Evolutionary conservation across 2,888 invertebrate species (phyloP).

Genomic region (Melinaea menophilus): DNA sequence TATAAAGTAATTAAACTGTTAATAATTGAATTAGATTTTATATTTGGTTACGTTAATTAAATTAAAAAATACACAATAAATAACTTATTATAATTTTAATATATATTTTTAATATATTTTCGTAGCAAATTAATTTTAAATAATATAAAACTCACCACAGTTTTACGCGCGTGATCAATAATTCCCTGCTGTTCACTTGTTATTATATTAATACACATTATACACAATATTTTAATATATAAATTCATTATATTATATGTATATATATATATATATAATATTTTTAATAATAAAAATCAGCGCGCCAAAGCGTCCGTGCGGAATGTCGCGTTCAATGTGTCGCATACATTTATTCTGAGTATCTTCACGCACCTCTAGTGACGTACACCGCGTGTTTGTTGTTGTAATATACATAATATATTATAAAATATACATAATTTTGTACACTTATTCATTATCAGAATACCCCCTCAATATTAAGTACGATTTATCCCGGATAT

Average conservation of each 20-base stretch:
- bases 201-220: slow-evolving; percentile 36
- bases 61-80: too few relatives aligned
- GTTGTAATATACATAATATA: too few relatives aligned
- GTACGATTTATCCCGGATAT: too few relatives aligned
- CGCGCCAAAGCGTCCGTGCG: slow-evolving; percentile 12
- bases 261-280: background rate
- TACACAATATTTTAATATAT: slow-evolving; percentile 19
- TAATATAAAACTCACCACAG: slow-evolving; percentile 44
- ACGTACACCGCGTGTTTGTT: background rate
- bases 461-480: too few relatives aligned
- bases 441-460: too few relatives aligned
- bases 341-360: slow-evolving; percentile 13
- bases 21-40: too few relatives aligned
- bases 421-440: too few relatives aligned
- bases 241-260: slow-evolving; percentile 6
- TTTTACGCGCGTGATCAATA: slow-evolving; percentile 41
- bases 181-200: slow-evolving; percentile 35
- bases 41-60: too few relatives aligned
- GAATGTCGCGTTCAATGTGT: slow-evolving; percentile 16
- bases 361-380: slow-evolving; percentile 11
- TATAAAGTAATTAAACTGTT: too few relatives aligned
- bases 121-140: background rate
- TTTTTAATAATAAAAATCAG: background rate
- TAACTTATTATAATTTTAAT: background rate
- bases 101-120: background rate